Base-by-base conservation (phyloP, 2,797 vertebrate genomes). In the Cyprinella venusta region DNA sequence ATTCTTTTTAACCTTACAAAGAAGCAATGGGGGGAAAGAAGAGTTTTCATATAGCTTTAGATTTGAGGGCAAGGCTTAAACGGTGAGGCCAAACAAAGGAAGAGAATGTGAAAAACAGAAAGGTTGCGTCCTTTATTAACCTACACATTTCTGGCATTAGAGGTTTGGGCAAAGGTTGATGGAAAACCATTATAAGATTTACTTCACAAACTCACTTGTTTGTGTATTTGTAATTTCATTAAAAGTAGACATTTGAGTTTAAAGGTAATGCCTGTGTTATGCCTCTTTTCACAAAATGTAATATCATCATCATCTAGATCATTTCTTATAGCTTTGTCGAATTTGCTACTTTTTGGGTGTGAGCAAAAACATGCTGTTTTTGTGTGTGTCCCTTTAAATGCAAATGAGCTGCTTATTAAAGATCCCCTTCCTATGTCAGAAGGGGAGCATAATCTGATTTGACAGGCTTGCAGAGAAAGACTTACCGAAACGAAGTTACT, bases 21-120 rank as follows among this genome's bases (percentile, higher is more conserved):
- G 87, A 89, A 79, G 0, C 89, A 89, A 91, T 36, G 89, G 90
- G 85, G 85, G 50, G 84, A 0, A 84, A 92, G 88, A 93, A 87
- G 87, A 90, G 88, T 76, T 90, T 85, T 89, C 89, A 86, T 88
- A 85, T 88, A 87, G 85, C 84, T 81, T 84, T 88, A 86, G 91
- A 90, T 91, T 94, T 90, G 90, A 91, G 70, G 88, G 90, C 93
- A 89, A 91, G 90, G 92, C 88, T 89, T 90, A 94, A 91, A 89
- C 85, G 82, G 82, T 84, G 72, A 83, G 56, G 87, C 86, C 79
- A 84, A 89, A 95, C 91, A 95, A 93, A 94, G 90, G 90, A 90
- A 87, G 88, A 91, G 88, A 88, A 89, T 87, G 85, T 84, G 86
- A 90, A 92, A 90, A 92, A 91, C 90, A 89, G 88, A 91, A 90